Evolutionary conservation across 2,888 invertebrate genomes (phyloP).

Genomic region (Cyclophora albipunctata): DNA sequence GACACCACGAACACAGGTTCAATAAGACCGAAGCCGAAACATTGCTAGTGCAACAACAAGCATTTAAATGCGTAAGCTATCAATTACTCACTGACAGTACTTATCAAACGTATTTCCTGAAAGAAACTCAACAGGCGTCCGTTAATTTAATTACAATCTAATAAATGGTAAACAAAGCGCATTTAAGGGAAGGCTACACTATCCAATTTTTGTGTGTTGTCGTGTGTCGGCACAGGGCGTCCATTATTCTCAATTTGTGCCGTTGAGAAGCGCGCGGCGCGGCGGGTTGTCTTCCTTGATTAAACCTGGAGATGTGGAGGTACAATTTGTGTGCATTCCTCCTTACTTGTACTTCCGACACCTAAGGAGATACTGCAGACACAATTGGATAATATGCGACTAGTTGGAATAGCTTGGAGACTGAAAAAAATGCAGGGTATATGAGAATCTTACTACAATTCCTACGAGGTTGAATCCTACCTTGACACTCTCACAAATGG

Average conservation of each 20-base stretch:
- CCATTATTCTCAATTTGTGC: constrained; percentile 73
- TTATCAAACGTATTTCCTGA: too few species aligned
- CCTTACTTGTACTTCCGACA: background rate
- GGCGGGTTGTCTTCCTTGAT: constrained; percentile 73
- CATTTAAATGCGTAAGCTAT: background rate
- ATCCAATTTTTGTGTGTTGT: constrained; percentile 45
- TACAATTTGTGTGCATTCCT: constrained; percentile 64
- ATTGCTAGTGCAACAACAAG: background rate
- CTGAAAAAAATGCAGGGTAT: too few species aligned
- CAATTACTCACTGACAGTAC: too few species aligned
- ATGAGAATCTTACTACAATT: too few species aligned
- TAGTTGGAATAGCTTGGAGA: too few species aligned
- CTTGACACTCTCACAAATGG: too few species aligned
- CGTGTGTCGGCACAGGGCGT: constrained; percentile 38
- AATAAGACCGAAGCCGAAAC: too few species aligned
- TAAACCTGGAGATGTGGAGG: constrained; percentile 64
- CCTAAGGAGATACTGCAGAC: background rate
- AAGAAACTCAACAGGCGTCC: too few species aligned
- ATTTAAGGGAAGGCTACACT: constrained; percentile 19
- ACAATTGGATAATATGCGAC: too few species aligned
- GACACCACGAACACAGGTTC: too few species aligned
- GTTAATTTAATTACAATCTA: too few species aligned
- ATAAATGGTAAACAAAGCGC: background rate
- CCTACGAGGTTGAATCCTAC: too few species aligned
- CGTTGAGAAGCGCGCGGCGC: constrained; percentile 52